Conservation (phyloP, 2,113 vertebrate species). For the Smithornis capensis region DNA sequence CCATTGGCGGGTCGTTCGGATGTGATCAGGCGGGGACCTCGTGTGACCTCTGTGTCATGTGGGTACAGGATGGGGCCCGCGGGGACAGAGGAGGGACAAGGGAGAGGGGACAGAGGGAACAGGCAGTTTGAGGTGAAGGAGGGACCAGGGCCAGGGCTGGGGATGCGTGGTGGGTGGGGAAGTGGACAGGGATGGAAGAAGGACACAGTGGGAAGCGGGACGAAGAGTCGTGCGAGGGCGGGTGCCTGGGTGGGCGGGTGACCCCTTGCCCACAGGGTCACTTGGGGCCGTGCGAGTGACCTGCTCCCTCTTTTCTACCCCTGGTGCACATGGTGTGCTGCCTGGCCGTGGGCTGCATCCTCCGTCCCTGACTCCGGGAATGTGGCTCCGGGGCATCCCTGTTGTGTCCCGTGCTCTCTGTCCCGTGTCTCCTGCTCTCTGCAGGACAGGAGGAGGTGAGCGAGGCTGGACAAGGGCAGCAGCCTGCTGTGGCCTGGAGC, state of each 20-base stretch:
- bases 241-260: neutral
- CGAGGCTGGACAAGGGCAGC: neutral
- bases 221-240: fast-evolving
- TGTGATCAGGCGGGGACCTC: neutral
- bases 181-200: too few species aligned
- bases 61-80: too few species aligned
- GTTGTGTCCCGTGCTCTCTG: neutral
- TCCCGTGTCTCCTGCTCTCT: neutral
- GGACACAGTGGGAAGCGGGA: too few species aligned
- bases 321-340: neutral
- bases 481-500: neutral
- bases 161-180: too few species aligned
- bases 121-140: neutral
- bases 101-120: too few species aligned
- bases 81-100: neutral
- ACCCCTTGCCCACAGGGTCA: neutral
- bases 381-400: neutral
- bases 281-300: fast-evolving
- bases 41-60: neutral
- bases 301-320: neutral
- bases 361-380: neutral
- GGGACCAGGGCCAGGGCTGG: neutral
- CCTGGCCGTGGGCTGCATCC: neutral
- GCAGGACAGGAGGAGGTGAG: neutral
- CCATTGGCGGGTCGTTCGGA: neutral